Evolutionary conservation across 53 echinoderm and acorn worm genomes (phyloP).

Genomic region (Apostichopus leukothele): DNA sequence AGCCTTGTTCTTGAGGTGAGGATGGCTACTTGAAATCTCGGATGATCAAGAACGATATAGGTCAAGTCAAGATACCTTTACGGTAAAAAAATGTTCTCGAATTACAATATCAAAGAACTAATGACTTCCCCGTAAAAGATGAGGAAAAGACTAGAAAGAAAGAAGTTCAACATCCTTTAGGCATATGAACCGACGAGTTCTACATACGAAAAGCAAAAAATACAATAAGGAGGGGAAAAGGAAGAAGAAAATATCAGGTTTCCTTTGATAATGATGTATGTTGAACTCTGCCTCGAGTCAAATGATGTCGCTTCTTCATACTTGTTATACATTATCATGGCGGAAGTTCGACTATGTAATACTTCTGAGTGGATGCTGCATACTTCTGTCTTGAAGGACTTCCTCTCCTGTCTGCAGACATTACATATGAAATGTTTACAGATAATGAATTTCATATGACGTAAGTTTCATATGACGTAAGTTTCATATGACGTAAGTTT

Average conservation of each 20-base stretch:
- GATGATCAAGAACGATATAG: background rate
- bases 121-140: background rate
- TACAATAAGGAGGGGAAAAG: background rate
- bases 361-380: no score
- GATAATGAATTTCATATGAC: no score
- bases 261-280: background rate
- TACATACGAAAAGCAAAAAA: no score
- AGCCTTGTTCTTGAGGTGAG: background rate
- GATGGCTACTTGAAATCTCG: background rate
- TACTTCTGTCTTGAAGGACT: no score
- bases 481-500: no score
- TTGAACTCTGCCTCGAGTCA: background rate
- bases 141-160: background rate
- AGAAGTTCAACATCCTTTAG: background rate
- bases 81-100: background rate
- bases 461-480: no score
- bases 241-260: background rate
- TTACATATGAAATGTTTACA: no score
- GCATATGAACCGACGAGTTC: background rate
- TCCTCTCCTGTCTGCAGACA: no score
- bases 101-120: background rate
- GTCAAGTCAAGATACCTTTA: constrained; percentile 1
- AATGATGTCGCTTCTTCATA: background rate
- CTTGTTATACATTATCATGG: no score
- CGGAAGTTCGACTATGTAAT: no score